Percentiles rank a stretch among this genome's conserved stretches.
These are phyloP conservation scores for Daktulosphaira vitifoliae DNA, from an alignment of 1,140 invertebrate genomes.

Conservation along the genomic window DNA sequence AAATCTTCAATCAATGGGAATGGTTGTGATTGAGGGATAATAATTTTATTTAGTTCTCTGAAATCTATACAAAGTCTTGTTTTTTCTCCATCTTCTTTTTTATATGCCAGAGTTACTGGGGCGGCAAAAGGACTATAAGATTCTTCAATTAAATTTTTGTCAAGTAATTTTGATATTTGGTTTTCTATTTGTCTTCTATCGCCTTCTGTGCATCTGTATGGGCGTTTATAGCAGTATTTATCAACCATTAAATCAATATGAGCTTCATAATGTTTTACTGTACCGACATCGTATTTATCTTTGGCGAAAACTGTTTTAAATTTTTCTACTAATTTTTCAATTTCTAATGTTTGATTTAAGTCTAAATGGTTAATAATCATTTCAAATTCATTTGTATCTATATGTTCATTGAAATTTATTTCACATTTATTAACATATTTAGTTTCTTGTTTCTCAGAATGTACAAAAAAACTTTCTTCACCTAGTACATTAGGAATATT, in stretches of 20 bases:
- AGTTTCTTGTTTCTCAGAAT: no score
- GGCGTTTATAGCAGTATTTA: conserved; percentile 40
- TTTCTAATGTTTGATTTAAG: conserved; percentile 37
- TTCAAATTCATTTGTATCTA: conserved; percentile 36
- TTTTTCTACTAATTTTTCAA: conserved; percentile 38
- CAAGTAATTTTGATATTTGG: conserved; percentile 42
- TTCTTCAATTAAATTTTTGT: conserved; percentile 42
- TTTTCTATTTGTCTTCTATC: conserved; percentile 43
- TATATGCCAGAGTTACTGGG: conserved; percentile 42
- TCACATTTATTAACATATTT: no score
- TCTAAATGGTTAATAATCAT: conserved; percentile 39
- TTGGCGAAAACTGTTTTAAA: conserved; percentile 40
- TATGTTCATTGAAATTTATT: no score
- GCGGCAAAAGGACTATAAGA: conserved; percentile 43
- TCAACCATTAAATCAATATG: conserved; percentile 39
- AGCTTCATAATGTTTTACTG: no score
- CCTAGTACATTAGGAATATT: no score
- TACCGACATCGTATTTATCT: conserved; percentile 40
- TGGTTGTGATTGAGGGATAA: conserved; percentile 43
- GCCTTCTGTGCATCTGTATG: conserved; percentile 41
- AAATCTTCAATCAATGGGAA: conserved; percentile 43
- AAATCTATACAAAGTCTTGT: conserved; percentile 43
- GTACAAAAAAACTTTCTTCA: no score
- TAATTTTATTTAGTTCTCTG: conserved; percentile 42
- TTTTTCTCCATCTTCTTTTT: conserved; percentile 42